A percentile compares a stretch with the other conserved stretches of the same genome.
These are phyloP conservation scores for Spheniscus humboldti DNA, from an alignment of 2,797 vertebrate genomes.

Conservation along the genomic window DNA sequence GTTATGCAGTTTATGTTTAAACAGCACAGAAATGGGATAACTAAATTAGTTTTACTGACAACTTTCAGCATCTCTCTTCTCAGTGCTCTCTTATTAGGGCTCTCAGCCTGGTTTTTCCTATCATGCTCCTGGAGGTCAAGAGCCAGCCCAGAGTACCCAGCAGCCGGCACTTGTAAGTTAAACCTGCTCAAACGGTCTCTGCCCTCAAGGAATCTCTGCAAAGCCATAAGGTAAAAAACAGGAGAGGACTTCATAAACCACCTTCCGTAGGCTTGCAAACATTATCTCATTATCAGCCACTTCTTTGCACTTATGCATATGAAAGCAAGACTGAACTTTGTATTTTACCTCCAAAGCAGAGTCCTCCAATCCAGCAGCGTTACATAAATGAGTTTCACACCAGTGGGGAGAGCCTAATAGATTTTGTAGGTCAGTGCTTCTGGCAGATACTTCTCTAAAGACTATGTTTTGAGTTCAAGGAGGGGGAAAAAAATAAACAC, in stretches of 20 bases:
- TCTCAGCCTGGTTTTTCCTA: background rate
- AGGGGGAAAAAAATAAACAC: background rate
- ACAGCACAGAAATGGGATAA: background rate
- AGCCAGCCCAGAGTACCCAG: background rate
- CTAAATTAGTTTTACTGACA: too few species aligned
- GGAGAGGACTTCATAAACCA: background rate
- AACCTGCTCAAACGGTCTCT: background rate
- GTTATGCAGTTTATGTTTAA: background rate
- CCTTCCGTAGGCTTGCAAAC: background rate
- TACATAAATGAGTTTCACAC: conserved; percentile 5
- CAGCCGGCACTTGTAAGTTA: background rate
- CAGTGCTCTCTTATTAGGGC: too few species aligned
- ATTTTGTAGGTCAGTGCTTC: conserved; percentile 47
- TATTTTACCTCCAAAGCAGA: background rate
- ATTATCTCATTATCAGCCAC: background rate
- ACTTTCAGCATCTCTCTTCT: background rate
- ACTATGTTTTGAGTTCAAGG: background rate
- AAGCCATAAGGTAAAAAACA: background rate
- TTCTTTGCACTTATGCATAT: background rate
- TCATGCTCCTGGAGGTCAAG: background rate
- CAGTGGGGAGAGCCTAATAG: conserved; percentile 15
- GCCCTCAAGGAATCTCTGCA: background rate
- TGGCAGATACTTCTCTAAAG: conserved; percentile 32
- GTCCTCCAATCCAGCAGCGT: background rate
- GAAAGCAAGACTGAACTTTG: background rate